These are phyloP conservation scores for Pachymerium ferrugineum DNA, from an alignment of 2,888 invertebrate genomes.

Conservation along the genomic window DNA sequence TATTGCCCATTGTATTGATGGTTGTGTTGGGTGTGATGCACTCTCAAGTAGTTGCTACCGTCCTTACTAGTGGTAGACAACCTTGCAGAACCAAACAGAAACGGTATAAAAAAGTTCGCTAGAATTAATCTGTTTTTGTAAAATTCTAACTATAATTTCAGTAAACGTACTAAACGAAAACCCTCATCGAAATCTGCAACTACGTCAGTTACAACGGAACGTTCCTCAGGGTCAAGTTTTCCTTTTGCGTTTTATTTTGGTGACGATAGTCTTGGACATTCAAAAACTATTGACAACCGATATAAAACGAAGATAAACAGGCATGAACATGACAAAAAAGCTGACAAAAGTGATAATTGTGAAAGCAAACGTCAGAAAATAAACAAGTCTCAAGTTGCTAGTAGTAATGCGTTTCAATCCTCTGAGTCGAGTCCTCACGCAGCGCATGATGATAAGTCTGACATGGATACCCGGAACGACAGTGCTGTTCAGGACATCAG, in stretches of 20 bases:
- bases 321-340: not conserved
- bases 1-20: conserved; percentile 67
- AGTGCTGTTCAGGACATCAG: conserved; percentile 37
- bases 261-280: not conserved
- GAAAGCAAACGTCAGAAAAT: not conserved
- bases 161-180: conserved; percentile 15
- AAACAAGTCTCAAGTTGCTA: not conserved
- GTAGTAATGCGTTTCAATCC: not conserved
- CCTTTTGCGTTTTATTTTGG: not conserved
- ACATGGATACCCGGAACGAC: conserved; percentile 36
- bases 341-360: not conserved
- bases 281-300: not conserved
- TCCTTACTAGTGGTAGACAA: conserved; percentile 36
- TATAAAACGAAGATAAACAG: not conserved
- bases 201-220: not conserved
- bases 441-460: conserved; percentile 29
- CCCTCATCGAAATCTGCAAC: not conserved
- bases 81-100: conserved; percentile 29
- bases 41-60: conserved; percentile 62
- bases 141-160: not conserved
- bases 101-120: conserved; percentile 25
- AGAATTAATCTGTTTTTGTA: not conserved
- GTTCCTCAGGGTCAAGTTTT: not conserved
- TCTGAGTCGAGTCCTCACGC: conserved; percentile 32
- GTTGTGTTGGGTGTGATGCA: conserved; percentile 68